Base-by-base conservation (phyloP, 2,113 vertebrate genomes). In the Siniperca knerii region DNA sequence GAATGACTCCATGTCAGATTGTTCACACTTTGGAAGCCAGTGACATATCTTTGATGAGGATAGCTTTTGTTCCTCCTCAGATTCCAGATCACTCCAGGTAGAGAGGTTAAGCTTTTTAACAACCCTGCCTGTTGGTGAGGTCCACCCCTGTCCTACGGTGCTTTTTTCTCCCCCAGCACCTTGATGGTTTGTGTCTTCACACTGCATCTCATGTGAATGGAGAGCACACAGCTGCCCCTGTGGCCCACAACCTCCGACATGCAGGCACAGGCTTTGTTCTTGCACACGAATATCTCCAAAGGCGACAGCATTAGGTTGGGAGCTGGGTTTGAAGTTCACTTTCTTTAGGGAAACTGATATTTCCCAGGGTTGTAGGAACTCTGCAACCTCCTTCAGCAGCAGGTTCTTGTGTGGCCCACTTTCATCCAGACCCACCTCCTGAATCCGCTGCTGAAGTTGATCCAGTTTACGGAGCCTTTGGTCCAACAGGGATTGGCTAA, bases 281-380 rank as follows among this genome's bases (percentile, higher is more conserved):
- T 95, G 93, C 16, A 92, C 82, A 3, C 86, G 87, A 8, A 96
- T 94, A 23, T 96, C 94, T 68, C 96, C 96, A 44, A 96, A 96
- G n/a, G 52, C 73, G 3, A 90, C 86, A 4, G 77, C 87, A 18
- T 94, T 95, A 5, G 90, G 86, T 70, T 94, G 94, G 25, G 94
- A 93, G 78, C 93, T 95, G 0, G 95, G 96, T 76, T 94, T 94
- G 75, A 96, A 96, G 71, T 81, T 90, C 2, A 96, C 96, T 77
- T 93, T 95, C 79, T 94, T 96, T 8, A 96, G 73, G 18, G 92
- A 89, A 62, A 97, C 77, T 4, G 94, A 91, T 29, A 96, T 90
- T 70, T 95, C 93, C 90, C 92, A 95, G 9, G 94, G 90, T 57
- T 95, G 94, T 20, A 96, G 83, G 40, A 96, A 92, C 35, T 95